Base-by-base conservation (phyloP, 30 jellyfish, hydroid and myxozoan genomes). In the Hydractinia echinata region DNA sequence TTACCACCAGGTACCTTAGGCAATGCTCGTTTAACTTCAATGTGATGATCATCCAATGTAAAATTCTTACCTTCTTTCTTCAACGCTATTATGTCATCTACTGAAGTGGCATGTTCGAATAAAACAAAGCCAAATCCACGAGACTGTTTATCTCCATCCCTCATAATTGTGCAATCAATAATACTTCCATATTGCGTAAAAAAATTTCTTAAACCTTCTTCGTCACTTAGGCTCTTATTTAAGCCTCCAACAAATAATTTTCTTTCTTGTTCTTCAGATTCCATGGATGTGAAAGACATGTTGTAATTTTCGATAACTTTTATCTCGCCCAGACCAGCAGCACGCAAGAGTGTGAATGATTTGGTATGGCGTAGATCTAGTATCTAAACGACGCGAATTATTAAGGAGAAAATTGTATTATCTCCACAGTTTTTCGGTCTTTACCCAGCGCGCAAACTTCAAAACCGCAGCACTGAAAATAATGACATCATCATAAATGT, bases 81-180 rank as follows among this genome's bases (percentile, higher is more conserved):
- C n/a, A 79, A 61, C 44, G 94, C 72, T 81, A 91, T 86, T 4
- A 91, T 76, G 10, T 91, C 92, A 61, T 91, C 95, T 10, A 91
- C 97, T 21, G 96, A 76, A 7, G 82, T 74, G 10, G 97, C 56
- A 72, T 73, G 76, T 52, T 86, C 95, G 69, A 91, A 91, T 4
- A 86, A 76, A 54, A 91, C 97, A 66, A 91, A 91, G 39, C 97
- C 97, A 62, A 91, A 91, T 21, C 97, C 96, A 4, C 97, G 94
- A 4, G 97, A 91, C 54, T 55, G 67, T 49, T 87, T 89, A 4
- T 18, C 83, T 8, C 85, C 77, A 60, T 91, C 97, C 18, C 96
- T 83, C 86, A 91, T 64, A 48, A 91, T 93, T 16, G 90, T 86
- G 61, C 73, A 86, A 51, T 91, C 97, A 13, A 54, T 78, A 30